Base-by-base conservation (phyloP, 2,888 invertebrate genomes). In the Chaetogeoica ovagalla region DNA sequence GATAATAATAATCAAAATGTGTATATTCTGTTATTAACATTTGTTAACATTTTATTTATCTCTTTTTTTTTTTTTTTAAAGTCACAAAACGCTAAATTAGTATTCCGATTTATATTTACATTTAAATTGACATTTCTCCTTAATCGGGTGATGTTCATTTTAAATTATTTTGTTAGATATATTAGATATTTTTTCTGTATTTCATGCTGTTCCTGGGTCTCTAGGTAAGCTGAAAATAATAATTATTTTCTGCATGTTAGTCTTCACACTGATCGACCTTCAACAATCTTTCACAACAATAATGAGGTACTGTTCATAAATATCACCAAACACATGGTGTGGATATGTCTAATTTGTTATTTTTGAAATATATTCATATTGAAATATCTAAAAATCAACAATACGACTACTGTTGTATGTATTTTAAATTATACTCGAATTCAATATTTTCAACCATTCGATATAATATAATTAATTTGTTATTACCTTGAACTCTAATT, bases 221-320 rank as follows among this genome's bases (percentile, higher is more conserved):
- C 62, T 57, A 81, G 66, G 81, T 81, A 73, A 73, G 81, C 65
- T 66, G 72, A 81, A 66, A 72, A 57, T 65, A 73, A 69, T 73
- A n/a, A 19, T 73, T 72, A 43, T 73, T 81, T 73, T 68, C 75
- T 30, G 66, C 66, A 68, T 76, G 75, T 68, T 68, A 68, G 19
- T 59, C 57, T 57, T 19, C 43, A 74, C 7, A 19, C 74, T 57
- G 65, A 65, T 75, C 23, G 39, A 43, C 19, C 37, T 55, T 55
- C 74, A 37, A 75, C 74, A 37, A 75, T 57, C 19, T 66, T 66
- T 66, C 8, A 43, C 59, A 30, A 76, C 43, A 30, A 59, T 68
- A 48, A n/a, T 48, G 48, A 76, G 75, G 75, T 76, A 76, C 30
- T 59, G 6, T 75, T 43, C 15, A 76, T 1, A 48, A 68, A 68